Base-by-base conservation (phyloP, 1,140 invertebrate genomes). In the Philopotamus ludificatus region DNA sequence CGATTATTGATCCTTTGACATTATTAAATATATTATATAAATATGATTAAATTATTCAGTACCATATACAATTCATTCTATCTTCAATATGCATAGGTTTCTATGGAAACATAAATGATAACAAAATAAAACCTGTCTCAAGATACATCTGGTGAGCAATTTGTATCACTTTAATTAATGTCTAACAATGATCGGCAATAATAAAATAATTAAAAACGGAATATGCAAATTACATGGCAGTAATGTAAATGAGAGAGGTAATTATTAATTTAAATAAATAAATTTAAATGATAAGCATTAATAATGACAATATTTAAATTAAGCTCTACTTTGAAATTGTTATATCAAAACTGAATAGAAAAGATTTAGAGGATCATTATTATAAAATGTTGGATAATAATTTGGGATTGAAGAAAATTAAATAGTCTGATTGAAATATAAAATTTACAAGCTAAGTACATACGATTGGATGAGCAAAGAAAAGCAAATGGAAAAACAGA, bases 311-410 rank as follows among this genome's bases (percentile, higher is more conserved):
- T 22, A 20, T 50, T 22, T 50, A 50, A 50, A 16, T 2, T 3
- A 20, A 51, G 54, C 34, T 57, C 21, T 42, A 16, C 21, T 60
- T 8, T 42, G 47, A n/a, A 44, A 60, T 47, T 28, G 16, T 60
- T 21, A 60, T 60, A 26, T 10, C 42, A 1, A 60, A 60, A 60
- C 47, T 60, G 42, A 60, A 45, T 23, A 16, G 57, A 3, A 21
- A 39, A 47, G 57, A 60, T 9, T 60, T 60, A 39, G 57, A 60
- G 28, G 57, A 60, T 47, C 42, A 39, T 3, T 60, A 60, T 47
- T 60, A 60, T 60, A 42, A 2, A 44, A 12, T 47, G 28, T 60
- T 41, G 57, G 39, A 26, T 16, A 49, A 39, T 21, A 60, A 60
- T 26, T 26, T 60, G 10, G 23, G 12, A 12, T 22, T 60, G 12